A percentile compares a stretch with the other conserved stretches of the same genome.
Evolutionary conservation across 1,140 invertebrate species (phyloP).

Genomic region (Apis dorsata): DNA sequence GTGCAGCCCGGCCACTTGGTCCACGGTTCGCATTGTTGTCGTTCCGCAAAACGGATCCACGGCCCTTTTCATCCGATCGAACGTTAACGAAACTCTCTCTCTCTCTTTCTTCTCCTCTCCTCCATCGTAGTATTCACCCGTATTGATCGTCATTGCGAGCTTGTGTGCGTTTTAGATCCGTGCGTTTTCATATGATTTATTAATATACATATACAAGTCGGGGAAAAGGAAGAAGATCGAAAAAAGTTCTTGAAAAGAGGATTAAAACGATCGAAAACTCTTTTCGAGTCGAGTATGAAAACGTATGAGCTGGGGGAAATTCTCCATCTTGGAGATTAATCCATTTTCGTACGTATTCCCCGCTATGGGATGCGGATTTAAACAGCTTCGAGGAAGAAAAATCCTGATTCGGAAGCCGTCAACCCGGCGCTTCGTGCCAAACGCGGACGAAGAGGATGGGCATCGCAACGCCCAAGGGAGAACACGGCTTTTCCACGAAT

Average conservation of each 20-base stretch:
- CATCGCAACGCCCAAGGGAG: neutral
- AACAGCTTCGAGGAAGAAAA: neutral
- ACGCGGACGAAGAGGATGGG: neutral
- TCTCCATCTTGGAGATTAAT: too few relatives aligned
- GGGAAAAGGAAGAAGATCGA: too few relatives aligned
- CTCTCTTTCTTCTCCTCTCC: too few relatives aligned
- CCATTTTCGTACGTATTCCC: too few relatives aligned
- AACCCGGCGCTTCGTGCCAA: neutral
- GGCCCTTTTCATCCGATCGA: constrained; percentile 29
- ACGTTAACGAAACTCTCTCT: constrained; percentile 12
- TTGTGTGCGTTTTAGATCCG: neutral
- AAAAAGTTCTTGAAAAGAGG: too few relatives aligned
- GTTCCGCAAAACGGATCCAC: constrained; percentile 43
- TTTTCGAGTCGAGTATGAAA: too few relatives aligned
- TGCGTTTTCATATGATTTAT: neutral
- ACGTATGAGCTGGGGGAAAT: too few relatives aligned
- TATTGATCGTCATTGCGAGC: constrained; percentile 16
- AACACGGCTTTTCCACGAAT: constrained; percentile 9
- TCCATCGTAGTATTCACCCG: too few relatives aligned
- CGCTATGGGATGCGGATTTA: too few relatives aligned
- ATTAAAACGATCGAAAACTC: too few relatives aligned
- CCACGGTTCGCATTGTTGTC: constrained; percentile 57
- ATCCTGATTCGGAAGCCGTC: neutral
- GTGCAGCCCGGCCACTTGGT: constrained; percentile 44
- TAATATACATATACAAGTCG: too few relatives aligned